Percentiles rank a stretch among this genome's conserved stretches.
Conservation (phyloP, 1,140 invertebrate genomes). For the Parasteatoda tepidariorum region DNA sequence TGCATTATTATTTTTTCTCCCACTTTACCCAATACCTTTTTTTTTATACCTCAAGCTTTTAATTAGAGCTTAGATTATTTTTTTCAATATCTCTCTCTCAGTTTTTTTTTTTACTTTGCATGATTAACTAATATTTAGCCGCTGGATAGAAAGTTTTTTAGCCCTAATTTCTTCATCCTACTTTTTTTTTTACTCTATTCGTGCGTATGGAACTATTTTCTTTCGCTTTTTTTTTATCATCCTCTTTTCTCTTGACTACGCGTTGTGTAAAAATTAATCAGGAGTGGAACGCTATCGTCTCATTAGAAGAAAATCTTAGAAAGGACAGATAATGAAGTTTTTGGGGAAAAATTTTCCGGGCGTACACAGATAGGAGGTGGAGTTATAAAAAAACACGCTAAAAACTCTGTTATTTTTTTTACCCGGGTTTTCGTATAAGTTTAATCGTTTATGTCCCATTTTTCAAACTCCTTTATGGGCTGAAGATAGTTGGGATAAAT, state of each 20-base stretch:
- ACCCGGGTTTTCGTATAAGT: slow-evolving; percentile 8
- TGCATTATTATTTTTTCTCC: slow-evolving; percentile 41
- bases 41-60: slow-evolving; percentile 50
- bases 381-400: not conserved
- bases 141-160: slow-evolving; percentile 33
- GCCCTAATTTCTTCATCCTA: slow-evolving; percentile 1
- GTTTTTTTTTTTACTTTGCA: slow-evolving; percentile 33
- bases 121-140: slow-evolving; percentile 57
- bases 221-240: slow-evolving; percentile 6
- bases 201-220: slow-evolving; percentile 26
- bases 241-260: not conserved
- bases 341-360: slow-evolving; percentile 25
- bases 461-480: slow-evolving; percentile 35
- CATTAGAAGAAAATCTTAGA: slow-evolving; percentile 51
- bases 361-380: not conserved
- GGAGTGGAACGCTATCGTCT: slow-evolving; percentile 15
- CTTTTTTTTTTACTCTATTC: slow-evolving; percentile 42
- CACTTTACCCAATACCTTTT: slow-evolving; percentile 3
- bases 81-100: not conserved
- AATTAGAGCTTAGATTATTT: slow-evolving; percentile 58
- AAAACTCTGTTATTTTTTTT: slow-evolving; percentile 3
- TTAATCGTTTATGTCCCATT: slow-evolving; percentile 56
- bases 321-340: slow-evolving; percentile 56
- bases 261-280: slow-evolving; percentile 54
- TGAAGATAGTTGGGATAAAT: slow-evolving; percentile 3